These are phyloP conservation scores for Acleris sparsana DNA, from an alignment of 2,888 invertebrate species.

Conservation along the genomic window DNA sequence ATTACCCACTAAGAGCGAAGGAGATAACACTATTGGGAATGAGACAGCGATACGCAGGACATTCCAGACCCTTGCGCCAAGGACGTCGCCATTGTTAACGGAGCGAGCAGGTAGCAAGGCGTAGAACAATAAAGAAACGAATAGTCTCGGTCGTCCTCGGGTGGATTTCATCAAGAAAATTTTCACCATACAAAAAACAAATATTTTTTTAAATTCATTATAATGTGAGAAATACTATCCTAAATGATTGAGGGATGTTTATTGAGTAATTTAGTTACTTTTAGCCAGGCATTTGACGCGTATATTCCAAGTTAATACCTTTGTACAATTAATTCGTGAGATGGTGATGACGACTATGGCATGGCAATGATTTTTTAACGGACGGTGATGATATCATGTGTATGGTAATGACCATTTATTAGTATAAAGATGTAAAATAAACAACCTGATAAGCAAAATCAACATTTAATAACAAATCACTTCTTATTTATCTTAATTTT, in stretches of 20 bases:
- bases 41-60: too few relatives aligned
- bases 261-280: constrained; percentile 1
- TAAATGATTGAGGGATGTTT: constrained; percentile 1
- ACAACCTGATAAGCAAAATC: constrained; percentile 2
- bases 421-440: constrained; percentile 1
- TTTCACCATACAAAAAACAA: too few relatives aligned
- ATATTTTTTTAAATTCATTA: too few relatives aligned
- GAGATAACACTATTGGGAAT: too few relatives aligned
- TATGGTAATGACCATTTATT: constrained; percentile 6
- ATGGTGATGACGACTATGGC: constrained; percentile 5
- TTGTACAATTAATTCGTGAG: background rate
- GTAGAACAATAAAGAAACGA: too few relatives aligned
- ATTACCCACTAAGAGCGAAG: too few relatives aligned
- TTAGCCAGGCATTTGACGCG: constrained; percentile 2
- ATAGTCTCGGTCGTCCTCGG: too few relatives aligned
- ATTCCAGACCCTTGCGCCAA: too few relatives aligned
- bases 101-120: too few relatives aligned
- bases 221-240: background rate
- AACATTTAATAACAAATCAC: background rate
- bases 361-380: constrained; percentile 1
- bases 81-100: too few relatives aligned
- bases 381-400: constrained; percentile 9
- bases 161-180: too few relatives aligned
- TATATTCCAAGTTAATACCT: background rate
- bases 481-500: background rate